Evolutionary conservation across 1,140 invertebrate species (phyloP).

Genomic region (Heterodera schachtii): DNA sequence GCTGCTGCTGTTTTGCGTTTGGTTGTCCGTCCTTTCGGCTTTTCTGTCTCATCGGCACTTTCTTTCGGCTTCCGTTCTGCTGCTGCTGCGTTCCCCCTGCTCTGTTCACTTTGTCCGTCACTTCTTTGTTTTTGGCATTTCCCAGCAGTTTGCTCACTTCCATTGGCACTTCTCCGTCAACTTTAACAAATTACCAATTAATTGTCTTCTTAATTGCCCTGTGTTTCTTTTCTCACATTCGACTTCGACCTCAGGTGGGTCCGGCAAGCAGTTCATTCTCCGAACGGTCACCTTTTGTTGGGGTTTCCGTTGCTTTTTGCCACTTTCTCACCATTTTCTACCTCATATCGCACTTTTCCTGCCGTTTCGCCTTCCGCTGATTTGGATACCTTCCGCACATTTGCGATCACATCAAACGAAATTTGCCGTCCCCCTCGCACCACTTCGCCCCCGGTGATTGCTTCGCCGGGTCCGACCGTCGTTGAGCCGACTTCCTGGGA

Average conservation of each 20-base stretch:
- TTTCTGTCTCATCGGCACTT: conserved; percentile 33
- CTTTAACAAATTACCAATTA: too few relatives aligned
- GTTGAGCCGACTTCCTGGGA: conserved; percentile 63
- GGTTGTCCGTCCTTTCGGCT: conserved; percentile 30
- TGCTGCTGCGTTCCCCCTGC: too few relatives aligned
- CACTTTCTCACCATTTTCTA: neutral
- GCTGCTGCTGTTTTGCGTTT: conserved; percentile 38
- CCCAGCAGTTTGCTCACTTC: conserved; percentile 49
- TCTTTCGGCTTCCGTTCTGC: conserved; percentile 35
- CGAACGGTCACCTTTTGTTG: conserved; percentile 50
- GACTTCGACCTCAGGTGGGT: conserved; percentile 61
- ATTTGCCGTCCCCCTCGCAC: conserved; percentile 60
- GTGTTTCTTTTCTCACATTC: conserved; percentile 47
- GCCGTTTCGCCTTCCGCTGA: conserved; percentile 15
- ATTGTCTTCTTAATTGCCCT: too few relatives aligned
- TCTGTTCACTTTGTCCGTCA: conserved; percentile 49
- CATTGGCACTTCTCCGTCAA: conserved; percentile 48
- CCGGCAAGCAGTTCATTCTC: conserved; percentile 63
- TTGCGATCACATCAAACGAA: conserved; percentile 64
- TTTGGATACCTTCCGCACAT: conserved; percentile 59
- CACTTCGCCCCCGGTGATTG: conserved; percentile 63
- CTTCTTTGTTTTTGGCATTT: conserved; percentile 48
- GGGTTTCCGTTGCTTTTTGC: neutral
- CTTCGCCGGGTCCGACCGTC: conserved; percentile 55
- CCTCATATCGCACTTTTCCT: conserved; percentile 59